Percentiles rank a stretch among this genome's conserved stretches.
These are phyloP conservation scores for Spatulosminthurus flaviceps DNA, from an alignment of 2,888 invertebrate species.

Conservation along the genomic window DNA sequence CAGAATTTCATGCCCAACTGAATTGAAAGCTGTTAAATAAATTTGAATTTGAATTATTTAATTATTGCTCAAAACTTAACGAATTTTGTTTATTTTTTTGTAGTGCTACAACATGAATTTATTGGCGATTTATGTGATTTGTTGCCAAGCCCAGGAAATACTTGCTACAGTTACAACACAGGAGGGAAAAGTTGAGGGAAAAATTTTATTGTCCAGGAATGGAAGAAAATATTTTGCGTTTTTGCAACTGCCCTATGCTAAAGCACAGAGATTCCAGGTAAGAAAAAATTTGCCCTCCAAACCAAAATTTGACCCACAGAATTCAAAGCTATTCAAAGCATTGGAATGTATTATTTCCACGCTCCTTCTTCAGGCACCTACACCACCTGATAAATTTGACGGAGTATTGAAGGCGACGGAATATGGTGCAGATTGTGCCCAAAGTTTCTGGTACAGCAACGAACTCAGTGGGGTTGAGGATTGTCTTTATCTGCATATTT, in stretches of 20 bases:
- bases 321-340: too few species aligned
- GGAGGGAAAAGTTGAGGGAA: neutral
- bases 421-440: neutral
- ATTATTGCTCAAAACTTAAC: too few species aligned
- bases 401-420: neutral
- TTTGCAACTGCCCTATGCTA: neutral
- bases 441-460: neutral
- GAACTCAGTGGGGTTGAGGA: slow-evolving; percentile 3
- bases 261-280: slow-evolving; percentile 12
- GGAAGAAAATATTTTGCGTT: slow-evolving; percentile 6
- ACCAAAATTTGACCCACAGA: too few species aligned
- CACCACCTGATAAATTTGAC: neutral
- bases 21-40: too few species aligned
- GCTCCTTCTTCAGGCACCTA: neutral
- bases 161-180: too few species aligned
- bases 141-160: too few species aligned
- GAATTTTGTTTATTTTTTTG: too few species aligned
- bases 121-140: too few species aligned
- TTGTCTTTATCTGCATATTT: slow-evolving; percentile 16
- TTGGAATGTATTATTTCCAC: too few species aligned
- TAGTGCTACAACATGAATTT: too few species aligned
- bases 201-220: neutral
- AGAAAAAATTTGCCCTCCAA: neutral
- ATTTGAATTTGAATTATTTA: too few species aligned
- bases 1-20: too few species aligned